Evolutionary conservation across 2,113 vertebrate species (phyloP).

Genomic region (Channa argus): DNA sequence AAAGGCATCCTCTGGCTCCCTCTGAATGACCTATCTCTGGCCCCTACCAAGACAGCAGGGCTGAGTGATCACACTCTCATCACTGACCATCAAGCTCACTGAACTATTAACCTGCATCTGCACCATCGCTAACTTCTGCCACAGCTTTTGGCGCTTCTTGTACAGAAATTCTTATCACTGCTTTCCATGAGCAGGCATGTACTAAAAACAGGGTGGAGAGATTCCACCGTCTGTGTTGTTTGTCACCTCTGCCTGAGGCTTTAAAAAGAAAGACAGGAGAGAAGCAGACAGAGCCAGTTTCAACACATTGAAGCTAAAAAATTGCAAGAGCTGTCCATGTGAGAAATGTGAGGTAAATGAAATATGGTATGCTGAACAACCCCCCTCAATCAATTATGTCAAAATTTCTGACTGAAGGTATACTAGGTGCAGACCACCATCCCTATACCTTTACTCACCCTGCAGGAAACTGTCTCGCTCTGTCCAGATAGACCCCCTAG

Average conservation of each 20-base stretch:
- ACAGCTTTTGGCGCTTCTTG: constrained; percentile 35
- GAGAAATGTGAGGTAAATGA: constrained; percentile 74
- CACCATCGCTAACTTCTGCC: neutral
- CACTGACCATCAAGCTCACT: constrained; percentile 60
- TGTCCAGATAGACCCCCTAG: constrained; percentile 76
- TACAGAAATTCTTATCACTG: constrained; percentile 64
- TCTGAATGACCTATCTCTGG: constrained; percentile 75
- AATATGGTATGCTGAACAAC: constrained; percentile 65
- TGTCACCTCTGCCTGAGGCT: constrained; percentile 74
- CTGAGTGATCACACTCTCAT: constrained; percentile 65
- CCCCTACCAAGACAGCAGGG: constrained; percentile 52
- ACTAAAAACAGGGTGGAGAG: constrained; percentile 71
- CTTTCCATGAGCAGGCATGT: constrained; percentile 73
- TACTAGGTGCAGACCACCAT: constrained; percentile 31
- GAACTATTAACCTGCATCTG: constrained; percentile 65
- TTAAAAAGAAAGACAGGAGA: constrained; percentile 45
- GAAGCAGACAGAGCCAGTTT: constrained; percentile 70
- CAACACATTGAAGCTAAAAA: constrained; percentile 63
- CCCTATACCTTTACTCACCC: constrained; percentile 44
- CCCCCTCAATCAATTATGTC: constrained; percentile 76
- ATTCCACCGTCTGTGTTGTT: constrained; percentile 69
- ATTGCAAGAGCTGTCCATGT: constrained; percentile 73
- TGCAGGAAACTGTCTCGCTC: constrained; percentile 69
- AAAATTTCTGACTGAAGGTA: constrained; percentile 58
- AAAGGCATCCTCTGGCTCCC: constrained; percentile 61